A percentile compares a stretch with the other conserved stretches of the same genome.
These are phyloP conservation scores for Lanistes nyassanus DNA, from an alignment of 1,140 invertebrate species.

Conservation along the genomic window DNA sequence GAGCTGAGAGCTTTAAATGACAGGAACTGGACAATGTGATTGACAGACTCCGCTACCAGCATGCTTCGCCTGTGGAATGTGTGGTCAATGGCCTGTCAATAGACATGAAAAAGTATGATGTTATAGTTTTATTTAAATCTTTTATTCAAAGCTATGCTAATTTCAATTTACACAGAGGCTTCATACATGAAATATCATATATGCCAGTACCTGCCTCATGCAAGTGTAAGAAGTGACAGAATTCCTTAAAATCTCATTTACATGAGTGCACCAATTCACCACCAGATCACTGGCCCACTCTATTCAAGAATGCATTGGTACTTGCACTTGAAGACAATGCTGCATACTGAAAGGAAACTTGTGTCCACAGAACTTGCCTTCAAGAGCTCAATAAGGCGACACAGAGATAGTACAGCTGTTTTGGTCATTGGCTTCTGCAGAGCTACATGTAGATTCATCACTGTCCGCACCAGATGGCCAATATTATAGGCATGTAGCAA, in stretches of 20 bases:
- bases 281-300: too few species aligned
- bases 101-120: constrained; percentile 10
- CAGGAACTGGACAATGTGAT: constrained; percentile 78
- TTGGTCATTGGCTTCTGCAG: constrained; percentile 83
- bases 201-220: too few species aligned
- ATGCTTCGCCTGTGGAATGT: constrained; percentile 73
- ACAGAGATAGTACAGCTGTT: constrained; percentile 79
- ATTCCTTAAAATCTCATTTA: too few species aligned
- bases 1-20: constrained; percentile 74
- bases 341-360: too few species aligned
- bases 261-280: too few species aligned
- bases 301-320: too few species aligned
- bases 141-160: constrained; percentile 12
- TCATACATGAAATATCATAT: too few species aligned
- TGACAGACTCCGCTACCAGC: constrained; percentile 71
- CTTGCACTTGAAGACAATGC: too few species aligned
- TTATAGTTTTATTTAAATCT: not conserved
- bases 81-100: constrained; percentile 73
- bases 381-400: constrained; percentile 83
- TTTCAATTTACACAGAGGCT: too few species aligned
- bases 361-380: constrained; percentile 69
- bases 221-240: too few species aligned
- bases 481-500: constrained; percentile 70
- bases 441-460: constrained; percentile 85
- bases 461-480: constrained; percentile 70